A percentile compares a stretch with the other conserved stretches of the same genome.
phyloP scores from a whole-genome alignment of 2,113 vertebrate genomes.

The Geococcyx californianus region DNA sequence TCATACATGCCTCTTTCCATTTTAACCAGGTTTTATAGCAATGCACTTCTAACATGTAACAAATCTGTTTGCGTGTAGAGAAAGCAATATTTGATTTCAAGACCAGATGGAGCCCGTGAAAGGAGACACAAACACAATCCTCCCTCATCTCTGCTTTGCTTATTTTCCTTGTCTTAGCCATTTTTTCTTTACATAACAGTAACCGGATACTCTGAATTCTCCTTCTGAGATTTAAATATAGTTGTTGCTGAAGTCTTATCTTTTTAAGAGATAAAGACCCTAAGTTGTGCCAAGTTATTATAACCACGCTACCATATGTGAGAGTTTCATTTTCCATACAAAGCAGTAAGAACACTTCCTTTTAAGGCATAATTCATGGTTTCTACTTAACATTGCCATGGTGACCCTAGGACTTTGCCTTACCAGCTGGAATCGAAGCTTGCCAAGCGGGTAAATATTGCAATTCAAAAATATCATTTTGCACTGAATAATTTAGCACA shows the following conservation, averaged over 20 bases:
- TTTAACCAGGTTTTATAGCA: neutral
- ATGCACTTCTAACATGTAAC: neutral
- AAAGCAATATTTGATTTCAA: neutral
- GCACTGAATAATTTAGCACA: neutral
- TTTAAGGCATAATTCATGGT: neutral
- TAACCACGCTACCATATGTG: neutral
- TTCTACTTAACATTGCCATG: neutral
- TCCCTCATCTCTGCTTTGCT: neutral
- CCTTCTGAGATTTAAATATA: neutral
- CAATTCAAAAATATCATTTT: neutral
- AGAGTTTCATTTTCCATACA: neutral
- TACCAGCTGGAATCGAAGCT: neutral
- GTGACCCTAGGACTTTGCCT: neutral
- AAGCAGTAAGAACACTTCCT: neutral
- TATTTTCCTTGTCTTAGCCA: neutral
- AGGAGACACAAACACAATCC: neutral
- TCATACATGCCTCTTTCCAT: neutral
- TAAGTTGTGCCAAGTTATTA: neutral
- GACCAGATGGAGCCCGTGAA: neutral
- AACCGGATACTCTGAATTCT: neutral
- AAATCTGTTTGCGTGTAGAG: neutral
- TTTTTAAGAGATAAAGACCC: neutral
- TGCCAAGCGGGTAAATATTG: neutral
- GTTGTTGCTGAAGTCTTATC: neutral
- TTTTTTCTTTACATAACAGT: neutral